A percentile compares a stretch with the other conserved stretches of the same genome.
Evolutionary conservation across 2,113 vertebrate genomes (phyloP).

Genomic region (Clarias macrocephalus): DNA sequence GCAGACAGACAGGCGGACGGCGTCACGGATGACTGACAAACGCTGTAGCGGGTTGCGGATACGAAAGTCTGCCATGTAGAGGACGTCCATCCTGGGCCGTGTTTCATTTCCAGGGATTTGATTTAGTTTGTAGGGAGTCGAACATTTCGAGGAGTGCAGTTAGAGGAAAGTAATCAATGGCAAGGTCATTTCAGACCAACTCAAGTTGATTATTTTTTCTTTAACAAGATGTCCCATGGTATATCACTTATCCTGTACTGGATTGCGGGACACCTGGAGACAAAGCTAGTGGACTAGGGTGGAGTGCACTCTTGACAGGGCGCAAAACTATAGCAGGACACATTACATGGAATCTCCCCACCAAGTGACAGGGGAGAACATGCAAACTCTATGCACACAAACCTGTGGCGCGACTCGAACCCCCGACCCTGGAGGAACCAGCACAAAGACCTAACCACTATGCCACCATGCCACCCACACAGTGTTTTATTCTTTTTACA

Average conservation of each 20-base stretch:
- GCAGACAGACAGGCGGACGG: conserved; percentile 8
- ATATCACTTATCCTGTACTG: too few relatives aligned
- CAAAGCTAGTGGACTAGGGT: too few relatives aligned
- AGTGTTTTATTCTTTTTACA: background rate
- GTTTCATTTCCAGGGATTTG: conserved; percentile 15
- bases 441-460: too few relatives aligned
- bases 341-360: too few relatives aligned
- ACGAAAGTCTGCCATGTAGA: conserved; percentile 31
- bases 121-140: background rate
- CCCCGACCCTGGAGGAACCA: too few relatives aligned
- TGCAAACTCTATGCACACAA: too few relatives aligned
- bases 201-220: background rate
- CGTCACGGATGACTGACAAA: conserved; percentile 14
- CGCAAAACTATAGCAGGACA: too few relatives aligned
- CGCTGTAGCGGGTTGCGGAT: conserved; percentile 36
- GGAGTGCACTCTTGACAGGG: background rate
- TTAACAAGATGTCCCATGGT: too few relatives aligned
- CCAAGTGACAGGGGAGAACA: too few relatives aligned
- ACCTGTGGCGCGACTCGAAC: too few relatives aligned
- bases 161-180: background rate
- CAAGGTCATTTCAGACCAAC: background rate
- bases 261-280: too few relatives aligned
- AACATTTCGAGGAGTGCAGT: background rate
- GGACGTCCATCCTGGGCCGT: conserved; percentile 26
- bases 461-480: background rate